These are phyloP conservation scores for Eristalis intricaria DNA, from an alignment of 2,888 invertebrate species.

Conservation along the genomic window DNA sequence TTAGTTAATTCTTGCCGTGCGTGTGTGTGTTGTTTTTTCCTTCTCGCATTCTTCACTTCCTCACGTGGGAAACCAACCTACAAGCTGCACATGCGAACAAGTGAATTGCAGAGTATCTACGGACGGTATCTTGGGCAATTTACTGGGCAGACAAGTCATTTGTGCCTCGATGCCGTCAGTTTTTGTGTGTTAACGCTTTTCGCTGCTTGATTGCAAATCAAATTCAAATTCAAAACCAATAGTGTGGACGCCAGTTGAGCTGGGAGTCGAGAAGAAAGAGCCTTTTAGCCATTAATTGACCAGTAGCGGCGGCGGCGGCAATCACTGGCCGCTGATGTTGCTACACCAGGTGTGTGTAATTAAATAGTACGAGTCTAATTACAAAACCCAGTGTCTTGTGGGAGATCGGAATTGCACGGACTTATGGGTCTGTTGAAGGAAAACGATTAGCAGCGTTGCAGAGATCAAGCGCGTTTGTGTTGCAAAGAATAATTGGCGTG, in stretches of 20 bases:
- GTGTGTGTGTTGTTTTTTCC: conserved; percentile 9
- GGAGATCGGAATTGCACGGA: not conserved
- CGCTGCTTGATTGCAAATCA: not conserved
- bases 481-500: not conserved
- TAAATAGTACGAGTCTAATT: conserved; percentile 13
- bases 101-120: conserved; percentile 27
- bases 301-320: not conserved
- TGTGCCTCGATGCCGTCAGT: not conserved
- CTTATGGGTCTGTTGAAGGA: not conserved
- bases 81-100: conserved; percentile 10
- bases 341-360: conserved; percentile 23
- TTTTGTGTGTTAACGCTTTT: not conserved
- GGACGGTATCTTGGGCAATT: conserved; percentile 34
- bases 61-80: conserved; percentile 53
- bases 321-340: not conserved
- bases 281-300: not conserved
- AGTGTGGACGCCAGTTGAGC: not conserved
- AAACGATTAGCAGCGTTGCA: not conserved
- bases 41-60: conserved; percentile 52
- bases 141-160: conserved; percentile 19
- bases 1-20: conserved; percentile 11
- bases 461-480: not conserved
- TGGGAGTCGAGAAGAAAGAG: not conserved
- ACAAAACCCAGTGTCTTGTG: conserved; percentile 6
- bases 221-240: not conserved